Evolutionary conservation across 2,888 invertebrate genomes (phyloP).

Genomic region (Morpho helenor): DNA sequence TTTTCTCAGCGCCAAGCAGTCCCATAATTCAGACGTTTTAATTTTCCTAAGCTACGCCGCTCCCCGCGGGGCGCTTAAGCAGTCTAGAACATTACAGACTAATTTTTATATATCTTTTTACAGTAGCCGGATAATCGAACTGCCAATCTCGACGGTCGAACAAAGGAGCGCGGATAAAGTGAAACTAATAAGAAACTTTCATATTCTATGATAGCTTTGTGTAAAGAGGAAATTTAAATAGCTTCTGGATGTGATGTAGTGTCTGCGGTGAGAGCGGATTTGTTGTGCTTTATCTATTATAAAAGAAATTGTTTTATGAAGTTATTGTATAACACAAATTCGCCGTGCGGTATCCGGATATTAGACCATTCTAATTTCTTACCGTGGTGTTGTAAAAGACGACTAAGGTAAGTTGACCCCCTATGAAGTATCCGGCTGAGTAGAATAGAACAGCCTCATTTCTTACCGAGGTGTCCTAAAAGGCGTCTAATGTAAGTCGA

Average conservation of each 20-base stretch:
- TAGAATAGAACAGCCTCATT: too few relatives aligned
- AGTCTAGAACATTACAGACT: constrained; percentile 69
- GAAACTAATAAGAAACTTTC: constrained; percentile 53
- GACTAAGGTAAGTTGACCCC: too few relatives aligned
- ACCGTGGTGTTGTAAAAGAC: too few relatives aligned
- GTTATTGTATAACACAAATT: too few relatives aligned
- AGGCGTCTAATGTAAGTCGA: too few relatives aligned
- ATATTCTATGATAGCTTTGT: constrained; percentile 25
- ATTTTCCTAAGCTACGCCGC: constrained; percentile 46
- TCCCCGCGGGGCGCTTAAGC: constrained; percentile 66
- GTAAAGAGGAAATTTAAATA: constrained; percentile 11
- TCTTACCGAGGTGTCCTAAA: too few relatives aligned
- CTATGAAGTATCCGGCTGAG: too few relatives aligned
- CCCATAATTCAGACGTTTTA: constrained; percentile 62
- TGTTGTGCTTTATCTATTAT: too few relatives aligned
- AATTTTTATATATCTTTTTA: constrained; percentile 72
- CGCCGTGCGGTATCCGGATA: too few relatives aligned
- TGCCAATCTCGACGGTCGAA: constrained; percentile 65
- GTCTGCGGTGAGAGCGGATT: background rate
- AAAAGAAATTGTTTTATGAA: too few relatives aligned
- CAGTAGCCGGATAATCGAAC: constrained; percentile 69
- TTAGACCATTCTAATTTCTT: too few relatives aligned
- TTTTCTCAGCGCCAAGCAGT: constrained; percentile 47
- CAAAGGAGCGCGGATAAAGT: constrained; percentile 49
- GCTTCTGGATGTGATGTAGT: constrained; percentile 7